Conservation (phyloP, 2,797 vertebrate species). For the Macropus fuliginosus region DNA sequence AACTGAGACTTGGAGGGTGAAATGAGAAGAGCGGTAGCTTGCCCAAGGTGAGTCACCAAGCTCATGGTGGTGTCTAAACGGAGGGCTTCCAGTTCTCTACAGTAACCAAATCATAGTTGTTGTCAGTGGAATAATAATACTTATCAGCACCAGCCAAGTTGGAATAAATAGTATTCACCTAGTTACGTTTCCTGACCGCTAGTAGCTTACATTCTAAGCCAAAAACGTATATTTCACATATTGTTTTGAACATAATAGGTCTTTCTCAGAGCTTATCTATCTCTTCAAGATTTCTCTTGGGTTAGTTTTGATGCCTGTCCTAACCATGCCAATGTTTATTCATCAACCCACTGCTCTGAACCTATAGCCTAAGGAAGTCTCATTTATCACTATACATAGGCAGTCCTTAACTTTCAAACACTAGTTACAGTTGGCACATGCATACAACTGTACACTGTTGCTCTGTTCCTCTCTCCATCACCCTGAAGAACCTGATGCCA, state of each 20-base stretch:
- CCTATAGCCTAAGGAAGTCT: neutral
- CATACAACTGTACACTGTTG: neutral
- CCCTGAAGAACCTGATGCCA: neutral
- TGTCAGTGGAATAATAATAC: neutral
- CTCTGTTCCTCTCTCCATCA: neutral
- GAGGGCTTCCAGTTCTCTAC: neutral
- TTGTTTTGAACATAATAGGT: conserved; percentile 13
- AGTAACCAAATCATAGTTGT: neutral
- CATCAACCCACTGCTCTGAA: neutral
- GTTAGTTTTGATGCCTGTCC: conserved; percentile 1
- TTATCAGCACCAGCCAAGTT: neutral
- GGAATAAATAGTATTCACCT: neutral
- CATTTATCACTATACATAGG: conserved; percentile 15
- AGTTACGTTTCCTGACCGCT: neutral
- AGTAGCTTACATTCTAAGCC: neutral
- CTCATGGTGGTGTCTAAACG: neutral
- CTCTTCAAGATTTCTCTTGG: conserved; percentile 31
- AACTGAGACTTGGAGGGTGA: conserved; percentile 11
- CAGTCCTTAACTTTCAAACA: conserved; percentile 36
- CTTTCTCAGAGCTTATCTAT: neutral
- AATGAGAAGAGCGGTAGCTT: neutral
- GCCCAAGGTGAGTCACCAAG: neutral
- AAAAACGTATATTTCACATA: neutral
- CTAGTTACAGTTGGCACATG: neutral
- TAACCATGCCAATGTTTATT: neutral